Conservation (phyloP, 2,113 vertebrate genomes). For the Charina bottae region DNA sequence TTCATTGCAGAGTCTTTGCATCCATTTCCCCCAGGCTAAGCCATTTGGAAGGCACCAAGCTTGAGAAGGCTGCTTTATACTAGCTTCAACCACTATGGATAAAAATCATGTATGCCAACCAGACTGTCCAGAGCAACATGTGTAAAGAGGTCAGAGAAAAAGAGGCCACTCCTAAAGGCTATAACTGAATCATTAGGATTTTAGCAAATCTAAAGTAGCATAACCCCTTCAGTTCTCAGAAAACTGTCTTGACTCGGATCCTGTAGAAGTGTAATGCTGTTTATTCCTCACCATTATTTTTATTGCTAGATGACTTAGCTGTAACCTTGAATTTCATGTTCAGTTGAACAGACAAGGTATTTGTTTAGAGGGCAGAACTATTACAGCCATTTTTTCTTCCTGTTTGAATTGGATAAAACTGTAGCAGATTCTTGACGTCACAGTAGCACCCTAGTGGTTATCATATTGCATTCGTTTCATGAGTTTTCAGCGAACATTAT, state of each 20-base stretch:
- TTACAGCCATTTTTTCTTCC: constrained; percentile 63
- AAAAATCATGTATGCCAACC: not conserved
- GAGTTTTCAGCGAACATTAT: constrained; percentile 78
- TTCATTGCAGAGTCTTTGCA: not conserved
- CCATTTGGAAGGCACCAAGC: not conserved
- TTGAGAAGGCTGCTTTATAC: not conserved
- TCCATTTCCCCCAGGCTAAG: not conserved
- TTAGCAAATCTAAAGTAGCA: constrained; percentile 53
- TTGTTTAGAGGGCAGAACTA: constrained; percentile 75
- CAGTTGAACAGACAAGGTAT: constrained; percentile 69
- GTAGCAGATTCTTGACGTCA: constrained; percentile 79
- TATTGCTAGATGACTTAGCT: constrained; percentile 68
- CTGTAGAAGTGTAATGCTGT: constrained; percentile 51
- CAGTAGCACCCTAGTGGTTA: constrained; percentile 82
- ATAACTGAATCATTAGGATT: constrained; percentile 32
- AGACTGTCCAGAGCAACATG: not conserved
- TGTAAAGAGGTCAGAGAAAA: not conserved
- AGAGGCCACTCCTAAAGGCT: constrained; percentile 4
- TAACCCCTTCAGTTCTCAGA: constrained; percentile 48
- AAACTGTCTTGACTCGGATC: constrained; percentile 63
- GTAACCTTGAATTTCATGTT: constrained; percentile 77
- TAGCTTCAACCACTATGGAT: not conserved
- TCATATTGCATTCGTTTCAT: constrained; percentile 79
- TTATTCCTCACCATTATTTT: constrained; percentile 70
- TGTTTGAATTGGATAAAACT: constrained; percentile 80